phyloP scores from a whole-genome alignment of 2,888 invertebrate species.

The Oxystoma pomonae region DNA sequence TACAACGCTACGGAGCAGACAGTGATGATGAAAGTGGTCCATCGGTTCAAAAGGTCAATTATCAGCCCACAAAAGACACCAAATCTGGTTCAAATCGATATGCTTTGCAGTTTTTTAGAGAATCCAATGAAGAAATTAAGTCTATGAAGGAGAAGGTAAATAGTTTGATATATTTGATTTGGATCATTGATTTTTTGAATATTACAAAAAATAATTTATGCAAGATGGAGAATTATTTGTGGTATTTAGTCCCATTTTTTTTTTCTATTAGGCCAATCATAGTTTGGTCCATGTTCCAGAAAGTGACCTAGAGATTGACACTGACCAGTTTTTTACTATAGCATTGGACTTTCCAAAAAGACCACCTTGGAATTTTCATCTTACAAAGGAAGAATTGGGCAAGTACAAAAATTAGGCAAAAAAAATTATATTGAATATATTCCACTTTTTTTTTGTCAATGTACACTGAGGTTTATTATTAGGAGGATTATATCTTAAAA shows the following conservation, averaged over 20 bases:
- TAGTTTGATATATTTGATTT: no score
- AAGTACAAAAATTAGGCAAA: no score
- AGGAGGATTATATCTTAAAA: no score
- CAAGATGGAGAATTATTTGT: no score
- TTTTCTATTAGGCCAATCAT: constrained; percentile 48
- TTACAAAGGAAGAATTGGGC: constrained; percentile 54
- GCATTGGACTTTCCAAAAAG: constrained; percentile 77
- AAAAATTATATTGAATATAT: no score
- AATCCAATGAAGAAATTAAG: constrained; percentile 69
- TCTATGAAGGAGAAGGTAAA: constrained; percentile 60
- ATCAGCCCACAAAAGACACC: constrained; percentile 52
- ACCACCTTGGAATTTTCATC: constrained; percentile 79
- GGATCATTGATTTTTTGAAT: no score
- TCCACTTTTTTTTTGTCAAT: no score
- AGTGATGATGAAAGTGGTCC: constrained; percentile 44
- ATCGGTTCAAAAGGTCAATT: constrained; percentile 58
- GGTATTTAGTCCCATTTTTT: no score
- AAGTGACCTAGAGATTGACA: constrained; percentile 64
- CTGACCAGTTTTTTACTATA: constrained; percentile 62
- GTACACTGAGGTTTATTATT: no score
- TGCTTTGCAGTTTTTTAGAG: constrained; percentile 78
- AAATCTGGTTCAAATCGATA: constrained; percentile 62
- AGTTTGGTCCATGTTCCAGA: constrained; percentile 55
- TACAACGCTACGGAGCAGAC: constrained; percentile 17
- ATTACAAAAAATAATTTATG: no score